Conservation (phyloP, 2,113 vertebrate species). For the Psilopogon haemacephalus region DNA sequence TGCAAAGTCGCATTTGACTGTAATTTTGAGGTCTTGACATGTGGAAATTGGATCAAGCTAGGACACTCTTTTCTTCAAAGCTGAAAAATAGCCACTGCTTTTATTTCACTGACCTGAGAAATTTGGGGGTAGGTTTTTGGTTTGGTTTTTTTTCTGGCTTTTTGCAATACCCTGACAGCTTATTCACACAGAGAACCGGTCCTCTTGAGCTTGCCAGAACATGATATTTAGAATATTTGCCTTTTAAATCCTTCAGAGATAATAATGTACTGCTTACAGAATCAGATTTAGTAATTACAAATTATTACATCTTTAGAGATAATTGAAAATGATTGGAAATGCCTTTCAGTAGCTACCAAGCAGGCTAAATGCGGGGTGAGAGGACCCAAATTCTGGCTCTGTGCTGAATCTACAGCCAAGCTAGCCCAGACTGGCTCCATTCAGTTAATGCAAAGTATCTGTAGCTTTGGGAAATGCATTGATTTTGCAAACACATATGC, state of each 20-base stretch:
- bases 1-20: not conserved
- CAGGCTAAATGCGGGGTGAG: not conserved
- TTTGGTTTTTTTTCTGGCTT: not conserved
- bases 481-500: not conserved
- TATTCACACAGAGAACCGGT: not conserved
- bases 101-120: constrained; percentile 25
- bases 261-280: not conserved
- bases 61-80: not conserved
- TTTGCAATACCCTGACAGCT: not conserved
- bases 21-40: constrained; percentile 13
- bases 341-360: not conserved
- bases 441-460: constrained; percentile 22
- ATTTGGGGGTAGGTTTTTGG: not conserved
- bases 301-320: not conserved
- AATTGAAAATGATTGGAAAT: not conserved
- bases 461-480: constrained; percentile 3
- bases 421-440: not conserved
- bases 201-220: not conserved
- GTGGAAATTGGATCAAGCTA: not conserved
- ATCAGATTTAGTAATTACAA: not conserved
- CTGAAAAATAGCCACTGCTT: not conserved
- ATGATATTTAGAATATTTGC: constrained; percentile 17
- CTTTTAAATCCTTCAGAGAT: not conserved
- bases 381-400: not conserved
- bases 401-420: not conserved